phyloP scores from a whole-genome alignment of 2,113 vertebrate species.

The cat (Felis catus) region DNA sequence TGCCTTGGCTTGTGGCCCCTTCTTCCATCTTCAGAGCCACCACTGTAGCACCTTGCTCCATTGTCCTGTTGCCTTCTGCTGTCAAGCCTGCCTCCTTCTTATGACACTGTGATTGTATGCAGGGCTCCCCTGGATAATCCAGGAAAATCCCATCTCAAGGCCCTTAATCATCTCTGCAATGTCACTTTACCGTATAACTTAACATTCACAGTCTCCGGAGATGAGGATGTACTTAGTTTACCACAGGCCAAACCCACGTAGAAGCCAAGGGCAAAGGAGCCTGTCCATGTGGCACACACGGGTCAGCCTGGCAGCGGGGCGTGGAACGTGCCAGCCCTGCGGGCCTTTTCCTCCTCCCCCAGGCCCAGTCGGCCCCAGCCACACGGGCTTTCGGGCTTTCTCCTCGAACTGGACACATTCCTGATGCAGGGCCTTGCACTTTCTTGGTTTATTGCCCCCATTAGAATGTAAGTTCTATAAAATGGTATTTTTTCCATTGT shows the following conservation, averaged over 20 bases:
- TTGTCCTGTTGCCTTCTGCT: background rate
- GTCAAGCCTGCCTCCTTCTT: background rate
- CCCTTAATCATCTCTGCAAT: background rate
- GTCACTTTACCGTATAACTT: background rate
- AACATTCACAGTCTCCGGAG: background rate
- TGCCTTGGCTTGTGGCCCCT: background rate
- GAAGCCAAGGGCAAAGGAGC: background rate
- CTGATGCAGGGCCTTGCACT: background rate
- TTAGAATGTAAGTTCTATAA: background rate
- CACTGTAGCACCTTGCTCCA: background rate
- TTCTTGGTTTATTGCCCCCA: background rate
- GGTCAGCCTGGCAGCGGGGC: background rate
- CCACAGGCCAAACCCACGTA: background rate
- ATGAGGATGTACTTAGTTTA: background rate
- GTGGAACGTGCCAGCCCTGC: too few relatives aligned
- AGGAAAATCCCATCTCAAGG: background rate
- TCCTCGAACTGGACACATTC: background rate
- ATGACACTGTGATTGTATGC: background rate
- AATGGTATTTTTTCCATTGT: background rate
- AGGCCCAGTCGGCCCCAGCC: background rate
- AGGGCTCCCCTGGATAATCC: background rate
- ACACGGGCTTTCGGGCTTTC: background rate
- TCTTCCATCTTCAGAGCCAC: background rate
- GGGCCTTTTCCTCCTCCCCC: background rate
- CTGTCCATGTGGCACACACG: background rate